Base-by-base conservation (phyloP, 1,140 invertebrate species). In the Nymphalis io region DNA sequence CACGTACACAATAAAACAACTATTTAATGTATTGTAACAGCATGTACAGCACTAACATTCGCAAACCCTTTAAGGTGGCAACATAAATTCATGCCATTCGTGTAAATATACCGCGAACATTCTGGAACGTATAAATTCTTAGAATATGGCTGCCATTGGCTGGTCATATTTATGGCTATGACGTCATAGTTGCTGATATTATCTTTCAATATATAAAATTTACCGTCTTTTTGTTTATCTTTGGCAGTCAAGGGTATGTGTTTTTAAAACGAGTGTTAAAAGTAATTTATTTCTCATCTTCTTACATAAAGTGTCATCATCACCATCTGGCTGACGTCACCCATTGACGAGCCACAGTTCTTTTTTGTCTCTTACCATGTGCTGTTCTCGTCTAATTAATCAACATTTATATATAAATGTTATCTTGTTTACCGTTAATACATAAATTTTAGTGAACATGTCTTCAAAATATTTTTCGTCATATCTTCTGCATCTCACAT, bases 91-190 rank as follows among this genome's bases (percentile, higher is more conserved):
- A 16, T 12, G 27, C 21, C 16, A 1, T 62, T 51, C 48, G 5
- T 55, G 40, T 23, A 57, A 18, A 67, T 46, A 66, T 46, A 59
- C 12, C 65, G 27, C 44, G 65, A 66, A 59, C 27, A 67, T 66
- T 66, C 42, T 67, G 13, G 40, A 60, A 40, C 39, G 15, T 67
- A 67, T 67, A 67, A 67, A 67, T 67, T 67, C 39, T 57, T 40
- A 33, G 65, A 67, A 67, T 67, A 67, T 67, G 65, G 55, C 65
- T 60, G 65, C 57, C 65, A 67, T 67, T 67, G 65, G 65, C 12
- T 67, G 39, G 18, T 16, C 18, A 60, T 67, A 67, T 67, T 67
- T 67, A 67, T 67, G 16, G 65, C 10, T 46, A 16, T 66, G 53
- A 51, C 53, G 53, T 66, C 53, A 66, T 58, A 23, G 51, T 23